A percentile compares a stretch with the other conserved stretches of the same genome.
phyloP scores from a whole-genome alignment of 2,113 vertebrate species.

The Muscicapa adusta region DNA sequence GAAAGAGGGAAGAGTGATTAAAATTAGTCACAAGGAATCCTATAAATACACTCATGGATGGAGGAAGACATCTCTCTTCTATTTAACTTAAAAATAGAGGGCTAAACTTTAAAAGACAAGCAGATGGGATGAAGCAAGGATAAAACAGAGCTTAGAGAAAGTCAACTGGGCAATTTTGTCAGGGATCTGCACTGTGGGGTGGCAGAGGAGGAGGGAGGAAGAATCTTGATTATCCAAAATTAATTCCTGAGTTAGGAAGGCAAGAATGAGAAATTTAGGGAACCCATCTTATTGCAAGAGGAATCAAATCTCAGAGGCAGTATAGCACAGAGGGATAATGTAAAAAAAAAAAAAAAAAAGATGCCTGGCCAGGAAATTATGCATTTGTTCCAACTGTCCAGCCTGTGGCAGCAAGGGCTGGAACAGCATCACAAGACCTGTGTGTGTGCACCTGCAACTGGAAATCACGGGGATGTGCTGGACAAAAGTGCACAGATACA shows the following conservation, averaged over 20 bases:
- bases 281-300: neutral
- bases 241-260: neutral
- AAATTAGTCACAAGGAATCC: conserved; percentile 28
- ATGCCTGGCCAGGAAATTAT: neutral
- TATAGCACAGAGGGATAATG: neutral
- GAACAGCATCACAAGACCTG: neutral
- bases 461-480: neutral
- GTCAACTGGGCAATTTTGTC: neutral
- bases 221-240: neutral
- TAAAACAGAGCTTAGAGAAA: neutral
- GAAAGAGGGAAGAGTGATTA: neutral
- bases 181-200: neutral
- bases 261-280: neutral
- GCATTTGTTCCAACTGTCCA: neutral
- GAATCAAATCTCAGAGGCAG: neutral
- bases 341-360: neutral
- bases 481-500: neutral
- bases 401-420: neutral
- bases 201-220: neutral
- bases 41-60: neutral
- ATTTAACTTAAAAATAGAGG: neutral
- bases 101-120: neutral
- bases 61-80: neutral
- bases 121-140: neutral
- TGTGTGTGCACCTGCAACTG: neutral